phyloP scores from a whole-genome alignment of 53 echinoderm and acorn worm species.

The Arbacia lixula region DNA sequence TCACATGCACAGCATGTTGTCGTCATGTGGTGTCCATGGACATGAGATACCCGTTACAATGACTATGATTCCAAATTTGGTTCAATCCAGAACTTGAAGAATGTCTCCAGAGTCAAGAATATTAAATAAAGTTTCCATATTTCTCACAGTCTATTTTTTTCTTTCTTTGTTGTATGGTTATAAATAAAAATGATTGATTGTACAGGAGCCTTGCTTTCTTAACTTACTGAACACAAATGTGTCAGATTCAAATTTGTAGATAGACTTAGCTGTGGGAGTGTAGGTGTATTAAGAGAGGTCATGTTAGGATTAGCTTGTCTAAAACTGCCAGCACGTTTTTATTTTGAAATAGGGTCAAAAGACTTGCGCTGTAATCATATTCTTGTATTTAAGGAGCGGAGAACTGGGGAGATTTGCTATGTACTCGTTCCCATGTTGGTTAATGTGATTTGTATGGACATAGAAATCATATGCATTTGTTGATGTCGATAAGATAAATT shows the following conservation, averaged over 20 bases:
- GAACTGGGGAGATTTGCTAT: neutral
- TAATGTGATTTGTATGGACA: slow-evolving; percentile 36
- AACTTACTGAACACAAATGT: too few species aligned
- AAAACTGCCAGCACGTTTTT: slow-evolving; percentile 28
- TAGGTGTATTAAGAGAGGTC: too few species aligned
- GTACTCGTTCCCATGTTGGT: slow-evolving; percentile 1
- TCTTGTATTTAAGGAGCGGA: slow-evolving; percentile 21
- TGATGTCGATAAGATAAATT: slow-evolving; percentile 31
- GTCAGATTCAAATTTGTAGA: neutral
- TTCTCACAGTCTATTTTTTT: too few species aligned
- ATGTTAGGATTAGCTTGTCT: slow-evolving; percentile 21
- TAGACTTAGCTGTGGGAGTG: neutral
- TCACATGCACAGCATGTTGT: slow-evolving; percentile 54
- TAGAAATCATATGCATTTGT: slow-evolving; percentile 43
- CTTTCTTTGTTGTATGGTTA: too few species aligned
- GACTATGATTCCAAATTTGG: too few species aligned
- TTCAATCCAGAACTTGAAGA: too few species aligned
- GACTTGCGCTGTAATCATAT: slow-evolving; percentile 4
- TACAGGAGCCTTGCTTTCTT: slow-evolving; percentile 31
- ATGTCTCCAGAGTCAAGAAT: too few species aligned
- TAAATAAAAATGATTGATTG: too few species aligned
- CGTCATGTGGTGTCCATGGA: slow-evolving; percentile 61
- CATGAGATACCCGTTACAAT: neutral
- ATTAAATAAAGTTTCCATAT: too few species aligned
- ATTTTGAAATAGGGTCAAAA: too few species aligned